Evolutionary conservation across 2,888 invertebrate genomes (phyloP).

Genomic region (Perizoma flavofasciatum): DNA sequence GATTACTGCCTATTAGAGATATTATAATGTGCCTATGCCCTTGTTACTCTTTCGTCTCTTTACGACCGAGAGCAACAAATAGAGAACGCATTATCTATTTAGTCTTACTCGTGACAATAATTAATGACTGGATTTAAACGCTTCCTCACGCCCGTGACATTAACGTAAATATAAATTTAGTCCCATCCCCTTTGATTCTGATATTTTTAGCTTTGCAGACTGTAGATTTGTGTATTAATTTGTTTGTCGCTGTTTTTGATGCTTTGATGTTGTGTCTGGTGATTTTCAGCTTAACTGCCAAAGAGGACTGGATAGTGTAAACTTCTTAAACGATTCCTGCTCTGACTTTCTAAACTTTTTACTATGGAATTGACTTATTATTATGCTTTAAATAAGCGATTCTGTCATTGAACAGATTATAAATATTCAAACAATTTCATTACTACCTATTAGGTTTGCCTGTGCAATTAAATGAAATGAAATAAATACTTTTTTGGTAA

Average conservation of each 20-base stretch:
- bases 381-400: slow-evolving; percentile 7
- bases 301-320: slow-evolving; percentile 59
- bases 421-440: neutral
- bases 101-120: slow-evolving; percentile 82
- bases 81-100: slow-evolving; percentile 82
- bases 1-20: slow-evolving; percentile 39
- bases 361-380: slow-evolving; percentile 14
- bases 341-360: slow-evolving; percentile 33
- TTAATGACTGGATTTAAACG: slow-evolving; percentile 84
- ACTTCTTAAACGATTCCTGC: slow-evolving; percentile 48
- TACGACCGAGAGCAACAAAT: slow-evolving; percentile 72
- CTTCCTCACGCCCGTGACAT: slow-evolving; percentile 84
- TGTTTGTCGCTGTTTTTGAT: slow-evolving; percentile 69
- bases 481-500: no score
- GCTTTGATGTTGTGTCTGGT: slow-evolving; percentile 82
- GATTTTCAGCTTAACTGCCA: slow-evolving; percentile 69
- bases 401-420: neutral
- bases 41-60: slow-evolving; percentile 57
- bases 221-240: slow-evolving; percentile 79
- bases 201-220: slow-evolving; percentile 78
- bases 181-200: slow-evolving; percentile 79
- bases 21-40: slow-evolving; percentile 58
- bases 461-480: no score
- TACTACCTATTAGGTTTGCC: neutral
- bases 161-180: slow-evolving; percentile 81